phyloP scores from a whole-genome alignment of 2,113 vertebrate genomes.

The Saguinus imperator region DNA sequence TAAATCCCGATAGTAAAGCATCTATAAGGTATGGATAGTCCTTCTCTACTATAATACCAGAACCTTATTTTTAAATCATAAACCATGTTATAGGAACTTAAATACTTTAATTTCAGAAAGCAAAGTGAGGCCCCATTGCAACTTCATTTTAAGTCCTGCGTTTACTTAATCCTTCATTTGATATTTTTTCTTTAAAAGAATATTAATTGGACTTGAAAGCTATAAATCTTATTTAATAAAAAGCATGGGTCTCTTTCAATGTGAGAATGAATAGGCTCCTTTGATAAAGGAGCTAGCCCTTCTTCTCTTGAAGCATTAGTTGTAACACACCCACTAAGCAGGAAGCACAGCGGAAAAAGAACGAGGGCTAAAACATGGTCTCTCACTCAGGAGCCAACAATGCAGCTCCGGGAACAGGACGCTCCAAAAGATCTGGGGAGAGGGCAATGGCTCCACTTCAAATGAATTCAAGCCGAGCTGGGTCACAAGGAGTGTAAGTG shows the following conservation, averaged over 20 bases:
- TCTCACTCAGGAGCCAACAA: neutral
- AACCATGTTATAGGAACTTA: neutral
- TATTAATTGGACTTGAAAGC: neutral
- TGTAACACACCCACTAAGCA: neutral
- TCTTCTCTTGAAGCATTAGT: neutral
- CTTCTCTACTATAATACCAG: neutral
- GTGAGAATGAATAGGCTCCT: neutral
- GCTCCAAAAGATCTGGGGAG: neutral
- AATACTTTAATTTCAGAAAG: conserved; percentile 19
- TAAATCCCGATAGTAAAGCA: neutral
- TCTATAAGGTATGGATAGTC: neutral
- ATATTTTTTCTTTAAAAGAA: neutral
- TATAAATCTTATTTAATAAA: neutral
- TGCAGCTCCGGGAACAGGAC: neutral
- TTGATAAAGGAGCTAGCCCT: neutral
- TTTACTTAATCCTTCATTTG: neutral
- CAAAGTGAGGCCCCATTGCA: neutral
- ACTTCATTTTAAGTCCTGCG: neutral
- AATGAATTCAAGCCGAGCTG: neutral
- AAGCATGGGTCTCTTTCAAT: neutral
- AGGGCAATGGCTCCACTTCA: neutral
- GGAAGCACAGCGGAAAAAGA: neutral
- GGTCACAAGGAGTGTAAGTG: neutral
- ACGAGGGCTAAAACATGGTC: neutral
- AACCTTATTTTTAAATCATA: neutral